Percentiles rank a stretch among this genome's conserved stretches.
These are phyloP conservation scores for Notolabrus celidotus DNA, from an alignment of 2,797 vertebrate species.

Conservation along the genomic window DNA sequence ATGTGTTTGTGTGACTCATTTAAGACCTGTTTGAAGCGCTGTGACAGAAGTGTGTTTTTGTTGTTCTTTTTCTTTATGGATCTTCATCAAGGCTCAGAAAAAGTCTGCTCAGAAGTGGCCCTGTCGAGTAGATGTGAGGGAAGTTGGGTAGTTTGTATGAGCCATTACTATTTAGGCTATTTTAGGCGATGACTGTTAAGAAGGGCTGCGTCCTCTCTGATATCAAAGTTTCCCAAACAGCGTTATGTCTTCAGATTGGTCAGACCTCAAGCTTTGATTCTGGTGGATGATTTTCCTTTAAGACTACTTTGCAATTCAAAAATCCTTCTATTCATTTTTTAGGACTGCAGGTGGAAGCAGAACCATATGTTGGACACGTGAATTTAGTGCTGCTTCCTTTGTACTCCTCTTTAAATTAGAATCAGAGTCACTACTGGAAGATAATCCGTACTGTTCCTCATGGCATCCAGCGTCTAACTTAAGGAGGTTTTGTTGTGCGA, in stretches of 20 bases:
- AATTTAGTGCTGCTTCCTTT: slow-evolving; percentile 54
- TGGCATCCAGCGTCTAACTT: slow-evolving; percentile 54
- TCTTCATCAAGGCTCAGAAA: slow-evolving; percentile 48
- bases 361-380: slow-evolving; percentile 56
- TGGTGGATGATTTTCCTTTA: slow-evolving; percentile 39
- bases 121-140: slow-evolving; percentile 54
- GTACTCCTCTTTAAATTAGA: slow-evolving; percentile 57
- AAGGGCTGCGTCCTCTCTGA: slow-evolving; percentile 42
- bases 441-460: slow-evolving; percentile 69
- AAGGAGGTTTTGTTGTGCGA: slow-evolving; percentile 21
- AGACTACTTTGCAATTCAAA: slow-evolving; percentile 47
- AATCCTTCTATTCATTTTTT: slow-evolving; percentile 9
- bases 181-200: slow-evolving; percentile 55
- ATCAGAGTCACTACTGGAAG: slow-evolving; percentile 50
- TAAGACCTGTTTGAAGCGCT: slow-evolving; percentile 68
- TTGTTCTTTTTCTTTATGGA: slow-evolving; percentile 62
- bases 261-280: slow-evolving; percentile 65
- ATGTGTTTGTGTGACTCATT: slow-evolving; percentile 70
- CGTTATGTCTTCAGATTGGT: slow-evolving; percentile 57
- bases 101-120: slow-evolving; percentile 54
- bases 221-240: slow-evolving; percentile 61
- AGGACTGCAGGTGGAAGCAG: slow-evolving; percentile 52
- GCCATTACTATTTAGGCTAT: slow-evolving; percentile 54
- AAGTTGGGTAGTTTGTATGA: slow-evolving; percentile 41
- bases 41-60: slow-evolving; percentile 62